Evolutionary conservation across 2,888 invertebrate species (phyloP).

Genomic region (Drosophila neotestacea): DNA sequence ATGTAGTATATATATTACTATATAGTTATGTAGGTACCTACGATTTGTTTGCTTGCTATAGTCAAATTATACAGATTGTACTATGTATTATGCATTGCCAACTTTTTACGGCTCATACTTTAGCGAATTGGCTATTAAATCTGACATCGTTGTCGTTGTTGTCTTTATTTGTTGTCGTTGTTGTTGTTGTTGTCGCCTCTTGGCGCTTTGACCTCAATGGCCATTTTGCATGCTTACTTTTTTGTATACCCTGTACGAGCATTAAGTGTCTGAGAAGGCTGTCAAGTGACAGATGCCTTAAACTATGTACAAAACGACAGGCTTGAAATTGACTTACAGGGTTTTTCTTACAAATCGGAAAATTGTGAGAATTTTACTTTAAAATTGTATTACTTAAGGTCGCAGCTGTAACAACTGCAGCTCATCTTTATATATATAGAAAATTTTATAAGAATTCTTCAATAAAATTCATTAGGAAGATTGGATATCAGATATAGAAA

Average conservation of each 20-base stretch:
- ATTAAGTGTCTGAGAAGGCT: background rate
- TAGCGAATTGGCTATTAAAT: conserved; percentile 25
- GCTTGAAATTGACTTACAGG: background rate
- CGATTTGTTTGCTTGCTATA: background rate
- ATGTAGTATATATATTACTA: background rate
- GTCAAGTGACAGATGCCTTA: background rate
- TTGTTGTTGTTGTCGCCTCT: conserved; percentile 25
- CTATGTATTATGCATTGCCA: conserved; percentile 24
- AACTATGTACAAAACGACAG: background rate
- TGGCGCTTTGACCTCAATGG: conserved; percentile 66
- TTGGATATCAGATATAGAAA: no score
- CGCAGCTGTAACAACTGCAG: no score
- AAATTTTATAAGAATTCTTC: no score
- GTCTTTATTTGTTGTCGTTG: conserved; percentile 4
- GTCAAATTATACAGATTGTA: conserved; percentile 17
- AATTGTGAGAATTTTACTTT: background rate
- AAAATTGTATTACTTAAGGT: background rate
- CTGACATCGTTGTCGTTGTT: conserved; percentile 17
- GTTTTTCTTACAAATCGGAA: background rate
- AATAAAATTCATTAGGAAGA: no score
- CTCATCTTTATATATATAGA: no score
- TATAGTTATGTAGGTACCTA: conserved; percentile 5
- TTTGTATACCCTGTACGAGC: conserved; percentile 24
- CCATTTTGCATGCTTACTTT: conserved; percentile 46
- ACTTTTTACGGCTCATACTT: conserved; percentile 31